These are phyloP conservation scores for Corythornis leucogaster DNA, from an alignment of 2,797 vertebrate genomes.

Conservation along the genomic window DNA sequence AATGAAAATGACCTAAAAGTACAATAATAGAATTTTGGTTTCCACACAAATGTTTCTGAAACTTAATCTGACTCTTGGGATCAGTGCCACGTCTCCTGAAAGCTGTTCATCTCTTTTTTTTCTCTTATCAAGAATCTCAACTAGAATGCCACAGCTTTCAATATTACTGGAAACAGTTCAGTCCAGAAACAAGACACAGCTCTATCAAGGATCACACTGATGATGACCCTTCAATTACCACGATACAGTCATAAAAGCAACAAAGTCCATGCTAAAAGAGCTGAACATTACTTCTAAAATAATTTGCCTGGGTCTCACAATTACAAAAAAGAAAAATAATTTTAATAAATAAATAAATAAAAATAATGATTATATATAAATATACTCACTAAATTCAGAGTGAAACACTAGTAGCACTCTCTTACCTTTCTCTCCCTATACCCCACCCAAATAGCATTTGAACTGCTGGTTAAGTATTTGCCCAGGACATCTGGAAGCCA, in stretches of 20 bases:
- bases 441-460: neutral
- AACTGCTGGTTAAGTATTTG: neutral
- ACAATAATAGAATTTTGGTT: neutral
- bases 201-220: neutral
- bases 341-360: too few species aligned
- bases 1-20: neutral
- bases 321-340: neutral
- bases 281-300: neutral
- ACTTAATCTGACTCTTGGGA: neutral
- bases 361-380: neutral
- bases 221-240: neutral
- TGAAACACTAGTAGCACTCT: neutral
- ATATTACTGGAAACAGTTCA: neutral
- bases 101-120: neutral
- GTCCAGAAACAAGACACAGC: neutral
- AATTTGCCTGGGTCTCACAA: neutral
- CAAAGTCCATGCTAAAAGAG: neutral
- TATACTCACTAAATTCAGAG: neutral
- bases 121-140: neutral
- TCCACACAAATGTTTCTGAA: neutral
- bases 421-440: neutral
- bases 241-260: neutral
- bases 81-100: neutral
- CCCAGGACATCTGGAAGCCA: neutral
- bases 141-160: neutral